These are phyloP conservation scores for Pteronotus mesoamericanus DNA, from an alignment of 2,797 vertebrate genomes.

Conservation along the genomic window DNA sequence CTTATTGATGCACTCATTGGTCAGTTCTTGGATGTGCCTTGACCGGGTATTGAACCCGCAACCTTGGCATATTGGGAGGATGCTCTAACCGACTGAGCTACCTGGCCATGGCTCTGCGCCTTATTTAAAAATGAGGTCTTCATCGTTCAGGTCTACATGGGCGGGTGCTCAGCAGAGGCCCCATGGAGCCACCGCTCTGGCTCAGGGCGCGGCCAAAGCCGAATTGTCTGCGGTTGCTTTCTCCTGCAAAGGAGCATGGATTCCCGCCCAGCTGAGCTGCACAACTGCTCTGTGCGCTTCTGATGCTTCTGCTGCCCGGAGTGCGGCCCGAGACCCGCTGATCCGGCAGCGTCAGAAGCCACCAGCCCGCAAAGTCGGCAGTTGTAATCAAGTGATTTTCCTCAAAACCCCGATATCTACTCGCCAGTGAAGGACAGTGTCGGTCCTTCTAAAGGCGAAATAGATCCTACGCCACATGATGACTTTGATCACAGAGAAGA, in stretches of 20 bases:
- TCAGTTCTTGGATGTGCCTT: too few species aligned
- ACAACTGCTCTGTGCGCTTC: fast-evolving
- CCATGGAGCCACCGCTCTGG: fast-evolving
- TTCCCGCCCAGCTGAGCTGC: background rate
- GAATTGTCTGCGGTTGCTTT: background rate
- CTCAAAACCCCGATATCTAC: background rate
- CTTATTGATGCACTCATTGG: too few species aligned
- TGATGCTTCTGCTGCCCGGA: background rate
- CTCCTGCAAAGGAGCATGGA: background rate
- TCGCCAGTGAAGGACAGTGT: background rate
- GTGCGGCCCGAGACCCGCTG: background rate
- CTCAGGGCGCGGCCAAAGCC: background rate
- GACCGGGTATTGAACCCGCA: too few species aligned
- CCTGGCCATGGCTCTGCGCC: too few species aligned
- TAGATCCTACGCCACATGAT: background rate
- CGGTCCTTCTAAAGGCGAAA: background rate
- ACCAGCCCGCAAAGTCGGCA: background rate
- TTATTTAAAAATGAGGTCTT: background rate
- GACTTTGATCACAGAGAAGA: background rate
- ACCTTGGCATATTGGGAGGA: too few species aligned
- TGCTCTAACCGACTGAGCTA: too few species aligned
- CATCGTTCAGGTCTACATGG: background rate
- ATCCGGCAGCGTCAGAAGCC: background rate
- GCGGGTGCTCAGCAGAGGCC: background rate
- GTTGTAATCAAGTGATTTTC: background rate